These are phyloP conservation scores for Umimayanthus kanabou DNA, from an alignment of 92 coral and sea anemone species.

Conservation along the genomic window DNA sequence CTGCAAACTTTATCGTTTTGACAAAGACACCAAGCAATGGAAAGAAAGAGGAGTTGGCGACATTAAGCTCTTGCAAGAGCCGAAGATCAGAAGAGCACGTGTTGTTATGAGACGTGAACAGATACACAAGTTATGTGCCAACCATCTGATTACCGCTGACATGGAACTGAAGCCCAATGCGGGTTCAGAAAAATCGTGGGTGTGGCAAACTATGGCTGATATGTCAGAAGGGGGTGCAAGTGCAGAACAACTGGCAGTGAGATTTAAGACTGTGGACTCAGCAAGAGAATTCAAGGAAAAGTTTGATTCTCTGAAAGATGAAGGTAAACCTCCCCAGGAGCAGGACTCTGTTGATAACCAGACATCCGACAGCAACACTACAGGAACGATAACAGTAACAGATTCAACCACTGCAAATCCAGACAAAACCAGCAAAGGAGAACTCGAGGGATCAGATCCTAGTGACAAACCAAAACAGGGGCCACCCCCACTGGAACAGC, in stretches of 20 bases:
- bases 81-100: conserved; percentile 68
- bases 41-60: conserved; percentile 96
- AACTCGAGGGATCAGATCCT: background rate
- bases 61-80: conserved; percentile 75
- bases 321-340: background rate
- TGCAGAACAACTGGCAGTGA: conserved; percentile 86
- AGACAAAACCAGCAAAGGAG: background rate
- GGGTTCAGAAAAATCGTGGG: conserved; percentile 85
- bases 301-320: conserved; percentile 60
- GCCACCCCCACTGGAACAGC: background rate
- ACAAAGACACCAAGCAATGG: conserved; percentile 75
- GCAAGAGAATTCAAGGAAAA: conserved; percentile 82
- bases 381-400: background rate
- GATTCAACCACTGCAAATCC: background rate
- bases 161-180: conserved; percentile 82
- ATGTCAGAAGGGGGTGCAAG: conserved; percentile 82
- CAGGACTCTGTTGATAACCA: background rate
- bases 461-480: background rate
- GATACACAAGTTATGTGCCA: conserved; percentile 88
- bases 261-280: conserved; percentile 67
- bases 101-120: conserved; percentile 92
- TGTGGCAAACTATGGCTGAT: conserved; percentile 91
- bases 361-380: background rate
- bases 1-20: conserved; percentile 84
- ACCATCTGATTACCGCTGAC: conserved; percentile 86